Conservation (phyloP, 2,888 invertebrate genomes). For the Tetheella fluctuosa region DNA sequence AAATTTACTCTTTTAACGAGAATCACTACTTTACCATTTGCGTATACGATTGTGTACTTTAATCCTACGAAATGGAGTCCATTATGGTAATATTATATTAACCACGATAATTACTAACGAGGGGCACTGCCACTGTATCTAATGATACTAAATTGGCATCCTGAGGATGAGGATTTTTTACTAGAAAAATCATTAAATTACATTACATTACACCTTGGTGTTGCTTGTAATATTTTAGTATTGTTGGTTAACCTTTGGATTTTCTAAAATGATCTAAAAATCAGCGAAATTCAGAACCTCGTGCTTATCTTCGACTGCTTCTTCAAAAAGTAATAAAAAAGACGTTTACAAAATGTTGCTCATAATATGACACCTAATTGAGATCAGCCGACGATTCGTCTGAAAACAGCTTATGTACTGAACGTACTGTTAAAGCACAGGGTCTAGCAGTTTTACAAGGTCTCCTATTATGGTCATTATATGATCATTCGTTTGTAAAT, state of each 20-base stretch:
- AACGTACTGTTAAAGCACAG: neutral
- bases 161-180: constrained; percentile 21
- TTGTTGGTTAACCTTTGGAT: too few species aligned
- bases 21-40: neutral
- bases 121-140: constrained; percentile 22
- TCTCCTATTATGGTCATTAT: neutral
- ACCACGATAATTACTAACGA: constrained; percentile 30
- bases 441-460: neutral
- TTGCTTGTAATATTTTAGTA: neutral
- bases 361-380: neutral
- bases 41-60: constrained; percentile 18
- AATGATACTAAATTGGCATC: constrained; percentile 43
- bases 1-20: neutral
- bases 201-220: neutral
- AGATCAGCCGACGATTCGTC: neutral
- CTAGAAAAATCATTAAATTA: too few species aligned
- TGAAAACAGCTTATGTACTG: neutral
- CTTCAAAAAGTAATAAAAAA: neutral
- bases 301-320: too few species aligned
- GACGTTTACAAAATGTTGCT: neutral
- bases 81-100: constrained; percentile 29
- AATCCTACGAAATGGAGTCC: constrained; percentile 17
- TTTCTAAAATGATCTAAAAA: too few species aligned
- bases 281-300: too few species aligned
- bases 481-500: neutral